phyloP scores from a whole-genome alignment of 2,888 invertebrate species.

The Hypolimnas misippus region DNA sequence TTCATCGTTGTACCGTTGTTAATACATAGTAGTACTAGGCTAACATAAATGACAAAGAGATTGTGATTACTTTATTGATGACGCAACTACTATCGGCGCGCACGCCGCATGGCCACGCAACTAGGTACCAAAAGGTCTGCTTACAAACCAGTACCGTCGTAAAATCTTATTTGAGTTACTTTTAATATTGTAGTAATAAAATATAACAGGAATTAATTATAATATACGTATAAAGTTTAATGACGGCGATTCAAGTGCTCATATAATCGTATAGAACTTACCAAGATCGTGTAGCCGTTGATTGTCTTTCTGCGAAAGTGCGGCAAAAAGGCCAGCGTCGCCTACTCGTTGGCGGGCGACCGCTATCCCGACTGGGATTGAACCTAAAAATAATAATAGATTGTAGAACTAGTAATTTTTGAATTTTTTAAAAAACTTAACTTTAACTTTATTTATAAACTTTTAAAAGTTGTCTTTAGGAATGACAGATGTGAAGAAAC shows the following conservation, averaged over 20 bases:
- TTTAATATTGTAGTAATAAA: background rate
- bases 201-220: background rate
- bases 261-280: constrained; percentile 55
- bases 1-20: constrained; percentile 73
- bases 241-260: no score
- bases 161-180: background rate
- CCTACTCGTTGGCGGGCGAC: constrained; percentile 91
- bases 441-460: no score
- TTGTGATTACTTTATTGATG: constrained; percentile 45
- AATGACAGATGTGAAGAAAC: no score
- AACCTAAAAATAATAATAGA: constrained; percentile 57
- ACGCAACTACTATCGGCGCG: constrained; percentile 40
- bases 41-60: constrained; percentile 62
- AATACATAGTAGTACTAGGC: constrained; percentile 80
- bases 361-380: constrained; percentile 93
- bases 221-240: no score
- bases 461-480: no score
- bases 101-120: constrained; percentile 13
- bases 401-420: background rate
- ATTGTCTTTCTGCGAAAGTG: constrained; percentile 83
- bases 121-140: constrained; percentile 10
- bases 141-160: constrained; percentile 8
- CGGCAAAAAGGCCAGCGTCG: constrained; percentile 84
- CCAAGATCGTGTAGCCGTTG: constrained; percentile 83
- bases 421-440: background rate